Percentiles rank a stretch among this genome's conserved stretches.
These are phyloP conservation scores for Haliaeetus leucogaster DNA, from an alignment of 2,113 vertebrate genomes.

Conservation along the genomic window DNA sequence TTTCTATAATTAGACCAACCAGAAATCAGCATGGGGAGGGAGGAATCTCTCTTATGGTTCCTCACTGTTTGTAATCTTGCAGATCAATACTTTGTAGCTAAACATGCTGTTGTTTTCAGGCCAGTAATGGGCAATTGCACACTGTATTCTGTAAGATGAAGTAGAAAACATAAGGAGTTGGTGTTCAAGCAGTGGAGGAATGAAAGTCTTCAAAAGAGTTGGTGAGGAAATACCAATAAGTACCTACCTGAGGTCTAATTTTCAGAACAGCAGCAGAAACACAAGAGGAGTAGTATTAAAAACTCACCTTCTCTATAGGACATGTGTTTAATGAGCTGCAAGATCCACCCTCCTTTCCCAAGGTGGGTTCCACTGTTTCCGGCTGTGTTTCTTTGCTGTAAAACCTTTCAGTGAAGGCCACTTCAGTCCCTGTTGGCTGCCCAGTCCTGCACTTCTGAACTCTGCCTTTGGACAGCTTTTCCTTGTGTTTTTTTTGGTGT, in stretches of 20 bases:
- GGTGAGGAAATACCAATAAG: background rate
- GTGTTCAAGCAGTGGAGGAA: background rate
- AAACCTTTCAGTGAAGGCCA: background rate
- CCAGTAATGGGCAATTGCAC: background rate
- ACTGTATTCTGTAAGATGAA: background rate
- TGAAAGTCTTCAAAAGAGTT: background rate
- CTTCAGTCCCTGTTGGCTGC: background rate
- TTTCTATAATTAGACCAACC: too few species aligned
- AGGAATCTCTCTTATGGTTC: background rate
- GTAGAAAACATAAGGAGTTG: background rate
- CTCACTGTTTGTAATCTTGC: background rate
- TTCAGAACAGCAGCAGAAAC: background rate
- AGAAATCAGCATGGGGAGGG: background rate
- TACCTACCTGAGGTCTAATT: background rate
- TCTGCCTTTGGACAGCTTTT: background rate
- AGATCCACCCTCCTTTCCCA: background rate
- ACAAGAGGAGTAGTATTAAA: background rate
- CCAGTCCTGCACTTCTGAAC: background rate
- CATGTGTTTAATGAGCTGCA: background rate
- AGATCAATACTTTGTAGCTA: background rate
- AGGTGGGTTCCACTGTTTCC: background rate
- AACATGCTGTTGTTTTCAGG: background rate
- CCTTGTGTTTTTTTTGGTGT: background rate
- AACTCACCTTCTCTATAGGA: background rate
- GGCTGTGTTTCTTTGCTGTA: background rate